Percentiles rank a stretch among this genome's conserved stretches.
Evolutionary conservation across 2,113 vertebrate genomes (phyloP).

Genomic region (Progne subis): DNA sequence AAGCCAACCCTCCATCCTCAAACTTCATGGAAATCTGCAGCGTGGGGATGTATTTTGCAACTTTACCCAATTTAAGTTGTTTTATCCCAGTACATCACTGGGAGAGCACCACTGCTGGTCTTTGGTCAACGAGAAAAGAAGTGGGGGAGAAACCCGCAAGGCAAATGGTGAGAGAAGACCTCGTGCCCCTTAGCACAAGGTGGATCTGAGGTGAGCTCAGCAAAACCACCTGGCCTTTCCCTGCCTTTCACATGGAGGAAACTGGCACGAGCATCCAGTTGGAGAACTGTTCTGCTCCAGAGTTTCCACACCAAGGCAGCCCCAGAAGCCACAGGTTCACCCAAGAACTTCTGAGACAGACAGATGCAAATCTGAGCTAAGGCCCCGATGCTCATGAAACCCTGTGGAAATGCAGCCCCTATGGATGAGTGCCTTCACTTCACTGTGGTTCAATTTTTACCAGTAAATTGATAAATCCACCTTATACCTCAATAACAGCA

Average conservation of each 20-base stretch:
- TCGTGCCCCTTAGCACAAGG: rapidly evolving
- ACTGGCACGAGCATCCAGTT: rapidly evolving
- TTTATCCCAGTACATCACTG: not conserved
- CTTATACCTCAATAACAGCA: not conserved
- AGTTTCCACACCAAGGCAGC: not conserved
- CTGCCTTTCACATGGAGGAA: not conserved
- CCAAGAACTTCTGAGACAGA: rapidly evolving
- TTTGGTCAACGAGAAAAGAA: not conserved
- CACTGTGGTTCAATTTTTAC: not conserved
- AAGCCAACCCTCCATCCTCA: not conserved
- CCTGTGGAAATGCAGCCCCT: not conserved
- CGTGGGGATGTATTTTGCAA: not conserved
- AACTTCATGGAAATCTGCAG: not conserved
- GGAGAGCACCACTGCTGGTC: not conserved
- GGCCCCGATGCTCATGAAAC: not conserved
- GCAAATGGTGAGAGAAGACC: not conserved
- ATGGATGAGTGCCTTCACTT: rapidly evolving
- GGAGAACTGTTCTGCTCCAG: not conserved
- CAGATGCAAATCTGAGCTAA: not conserved
- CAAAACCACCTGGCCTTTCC: not conserved
- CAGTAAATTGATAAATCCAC: not conserved
- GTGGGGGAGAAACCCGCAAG: not conserved
- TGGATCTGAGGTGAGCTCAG: not conserved
- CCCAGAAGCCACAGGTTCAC: rapidly evolving
- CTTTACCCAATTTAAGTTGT: not conserved